Evolutionary conservation across 2,888 invertebrate genomes (phyloP), one percentile per base, ranked within the genome.

Genomic region (Pseudoips prasinana): DNA sequence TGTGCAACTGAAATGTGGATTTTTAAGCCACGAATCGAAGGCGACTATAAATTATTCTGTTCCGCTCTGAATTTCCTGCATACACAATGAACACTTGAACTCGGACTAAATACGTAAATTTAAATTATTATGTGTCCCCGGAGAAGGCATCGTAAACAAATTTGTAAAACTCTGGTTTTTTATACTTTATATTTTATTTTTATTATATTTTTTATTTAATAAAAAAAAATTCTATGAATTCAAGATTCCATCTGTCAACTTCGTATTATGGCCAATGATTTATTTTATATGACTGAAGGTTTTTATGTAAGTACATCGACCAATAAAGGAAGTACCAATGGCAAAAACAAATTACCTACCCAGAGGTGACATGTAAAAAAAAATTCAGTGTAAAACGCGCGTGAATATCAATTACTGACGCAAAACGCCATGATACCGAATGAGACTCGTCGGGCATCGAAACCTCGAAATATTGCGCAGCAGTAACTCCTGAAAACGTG

Each of bases 401-500:
- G n/a, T n/a, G n/a, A n/a, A n/a, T n/a, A n/a, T n/a, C n/a, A n/a
- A n/a, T n/a, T n/a, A n/a, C n/a, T n/a, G n/a, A n/a, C n/a, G n/a
- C n/a, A n/a, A 7, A 7, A 7, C 20, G 7, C 20, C 20, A 20
- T 20, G 20, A 20, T 20, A 5, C 2, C 20, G 20, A 20, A 2
- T 7, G 7, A 2, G 4, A 5, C 66, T 64, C 69, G 69, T 11
- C 61, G 72, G 64, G 67, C 79, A 74, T 77, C 73, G 27, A 64
- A 73, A 71, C 70, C 73, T 76, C 77, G 72, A 77, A 73, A 70
- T 79, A 85, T 77, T 87, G 84, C 86, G 86, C 85, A 84, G 85
- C 71, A 80, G 66, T 79, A 68, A 76, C 71, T 85, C 82, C 87
- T 88, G 86, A 87, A 86, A 87, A 86, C 85, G 84, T 86, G 87